A percentile compares a stretch with the other conserved stretches of the same genome.
Evolutionary conservation across 1,140 invertebrate genomes (phyloP).

Genomic region (Cydia fagiglandana): DNA sequence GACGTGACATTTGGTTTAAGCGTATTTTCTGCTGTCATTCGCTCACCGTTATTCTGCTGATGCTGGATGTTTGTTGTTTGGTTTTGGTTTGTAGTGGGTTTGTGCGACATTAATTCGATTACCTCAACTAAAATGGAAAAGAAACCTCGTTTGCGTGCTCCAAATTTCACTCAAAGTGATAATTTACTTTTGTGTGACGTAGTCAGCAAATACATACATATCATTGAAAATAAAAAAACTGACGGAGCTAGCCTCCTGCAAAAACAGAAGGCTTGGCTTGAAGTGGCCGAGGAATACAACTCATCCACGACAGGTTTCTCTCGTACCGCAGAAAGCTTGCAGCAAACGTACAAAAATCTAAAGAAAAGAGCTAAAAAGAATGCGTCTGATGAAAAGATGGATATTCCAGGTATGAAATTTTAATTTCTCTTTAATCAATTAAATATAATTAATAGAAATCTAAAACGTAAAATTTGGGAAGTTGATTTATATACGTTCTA

Average conservation of each 20-base stretch:
- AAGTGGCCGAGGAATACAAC: neutral
- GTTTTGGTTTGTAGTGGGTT: too few relatives aligned
- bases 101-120: too few relatives aligned
- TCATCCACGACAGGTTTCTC: neutral
- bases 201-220: neutral
- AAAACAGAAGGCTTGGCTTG: slow-evolving; percentile 23
- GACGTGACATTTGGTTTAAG: too few relatives aligned
- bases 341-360: slow-evolving; percentile 15
- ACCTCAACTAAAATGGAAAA: neutral
- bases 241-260: slow-evolving; percentile 10
- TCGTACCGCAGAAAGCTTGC: slow-evolving; percentile 5
- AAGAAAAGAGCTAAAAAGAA: neutral
- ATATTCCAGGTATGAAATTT: neutral
- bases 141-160: slow-evolving; percentile 17
- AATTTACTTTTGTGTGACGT: neutral
- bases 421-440: too few relatives aligned
- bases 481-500: too few relatives aligned
- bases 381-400: neutral
- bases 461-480: neutral
- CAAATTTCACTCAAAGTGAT: slow-evolving; percentile 11
- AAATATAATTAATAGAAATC: too few relatives aligned
- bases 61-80: too few relatives aligned
- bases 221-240: slow-evolving; percentile 22
- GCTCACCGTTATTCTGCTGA: too few relatives aligned
- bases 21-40: too few relatives aligned